Evolutionary conservation across 1,140 invertebrate genomes (phyloP), one percentile per base, ranked within the genome.

Genomic region (Heliconius nattereri): DNA sequence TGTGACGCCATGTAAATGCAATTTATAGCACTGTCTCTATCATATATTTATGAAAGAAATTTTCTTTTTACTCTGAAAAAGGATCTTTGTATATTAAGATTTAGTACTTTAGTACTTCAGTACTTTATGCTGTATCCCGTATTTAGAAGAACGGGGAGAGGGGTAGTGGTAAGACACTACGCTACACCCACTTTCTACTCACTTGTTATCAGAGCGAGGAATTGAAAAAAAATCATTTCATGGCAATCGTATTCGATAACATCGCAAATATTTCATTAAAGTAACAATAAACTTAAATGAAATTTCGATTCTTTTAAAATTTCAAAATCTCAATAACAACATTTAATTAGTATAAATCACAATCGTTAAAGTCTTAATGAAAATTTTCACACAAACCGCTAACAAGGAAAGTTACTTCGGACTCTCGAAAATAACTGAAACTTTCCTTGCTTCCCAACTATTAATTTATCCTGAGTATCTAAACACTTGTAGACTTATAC

Each of bases 1-100:
- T 29, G 7, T 66, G 60, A 66, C 60, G 23, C 23, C 26, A 66
- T 66, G 60, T 66, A 66, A 66, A 29, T 66, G 60, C 26, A 66
- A 66, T 66, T 66, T 66, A 66, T 66, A 66, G 26, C 23, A 66
- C 60, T 66, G 60, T 13, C 60, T 66, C 60, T 66, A 66, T 66
- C 60, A 0, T 66, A 66, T 29, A 26, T 66, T 26, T 66, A 16
- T 29, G 26, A 66, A 5, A 26, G 26, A 66, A 66, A 16, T 6
- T 66, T 29, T 66, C 60, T 66, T 66, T 66, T 66, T 66, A 16
- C 26, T 23, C 60, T 29, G 23, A 66, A 66, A 66, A 26, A 66
- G 5, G 60, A 66, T 66, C 9, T 66, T 29, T 66, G 60, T 6
- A 26, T 26, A 29, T 66, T 11, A 26, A 13, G 9, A 60, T n/a